Evolutionary conservation across 2,113 vertebrate genomes (phyloP), one percentile per base, ranked within the genome.

Genomic region (Oophaga pumilio): DNA sequence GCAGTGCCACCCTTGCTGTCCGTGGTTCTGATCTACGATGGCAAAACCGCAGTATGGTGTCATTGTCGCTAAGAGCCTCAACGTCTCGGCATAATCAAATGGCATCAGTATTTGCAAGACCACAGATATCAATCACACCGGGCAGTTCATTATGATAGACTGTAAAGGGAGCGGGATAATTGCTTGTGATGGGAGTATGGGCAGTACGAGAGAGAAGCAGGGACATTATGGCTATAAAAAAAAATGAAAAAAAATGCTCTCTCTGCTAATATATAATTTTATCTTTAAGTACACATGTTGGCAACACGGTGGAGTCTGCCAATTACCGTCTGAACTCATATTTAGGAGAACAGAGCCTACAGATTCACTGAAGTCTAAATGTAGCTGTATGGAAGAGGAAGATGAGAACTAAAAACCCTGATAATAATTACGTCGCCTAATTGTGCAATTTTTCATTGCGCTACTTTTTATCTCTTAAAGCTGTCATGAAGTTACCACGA

Each of bases 141-240:
- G 15, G 71, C 71, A 50, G 71, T 50, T 74, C 71, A 74, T 74
- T 74, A 74, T 43, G 11, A 50, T 49, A 74, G 71, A 74, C 43
- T 74, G 71, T 50, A 74, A 74, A 50, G 22, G 71, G 71, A 74
- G 71, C 71, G 13, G 22, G 71, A 74, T 74, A 74, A 74, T 77
- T 53, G 76, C 76, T 53, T 77, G 76, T 53, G 76, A 56, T 77
- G 49, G 76, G 14, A 56, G 49, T 56, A 77, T 77, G 13, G 49
- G 76, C 10, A 77, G 56, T 56, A 77, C 8, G 76, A 13, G 33
- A 24, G 14, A 77, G 49, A 53, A 77, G 50, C 76, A 50, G 71
- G 43, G 71, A 43, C 71, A 74, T 74, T 74, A 74, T 50, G 50
- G 71, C 71, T 74, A 22, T 20, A 28, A 69, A 69, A 69, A 69